phyloP scores from a whole-genome alignment of 2,113 vertebrate genomes.

The Laticauda laticaudata region DNA sequence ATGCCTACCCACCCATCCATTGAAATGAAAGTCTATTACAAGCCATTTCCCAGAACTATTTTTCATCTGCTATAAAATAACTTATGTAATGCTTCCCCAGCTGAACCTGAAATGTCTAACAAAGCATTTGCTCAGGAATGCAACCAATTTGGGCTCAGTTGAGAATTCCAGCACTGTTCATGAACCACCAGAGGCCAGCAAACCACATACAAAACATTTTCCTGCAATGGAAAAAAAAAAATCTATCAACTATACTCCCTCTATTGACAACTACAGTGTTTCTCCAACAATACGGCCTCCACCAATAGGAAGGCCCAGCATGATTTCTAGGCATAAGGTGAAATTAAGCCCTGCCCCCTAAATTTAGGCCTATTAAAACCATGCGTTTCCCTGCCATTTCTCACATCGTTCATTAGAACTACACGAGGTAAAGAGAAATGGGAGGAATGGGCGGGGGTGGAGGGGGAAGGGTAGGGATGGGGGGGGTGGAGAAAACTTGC shows the following conservation, averaged over 20 bases:
- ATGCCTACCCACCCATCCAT: not conserved
- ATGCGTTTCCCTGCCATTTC: too few relatives aligned
- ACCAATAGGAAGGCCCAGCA: too few relatives aligned
- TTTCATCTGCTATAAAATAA: slow-evolving; percentile 42
- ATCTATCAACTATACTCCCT: not conserved
- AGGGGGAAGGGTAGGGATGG: too few relatives aligned
- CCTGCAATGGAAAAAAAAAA: not conserved
- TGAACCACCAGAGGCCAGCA: slow-evolving; percentile 24
- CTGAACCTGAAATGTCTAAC: slow-evolving; percentile 49
- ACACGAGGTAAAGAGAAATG: too few relatives aligned
- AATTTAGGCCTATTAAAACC: too few relatives aligned
- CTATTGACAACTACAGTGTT: not conserved
- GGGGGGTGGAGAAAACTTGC: too few relatives aligned
- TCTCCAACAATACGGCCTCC: too few relatives aligned
- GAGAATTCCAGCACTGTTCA: accelerated
- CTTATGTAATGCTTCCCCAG: slow-evolving; percentile 55
- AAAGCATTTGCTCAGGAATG: slow-evolving; percentile 19
- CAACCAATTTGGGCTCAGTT: accelerated
- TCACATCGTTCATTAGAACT: too few relatives aligned
- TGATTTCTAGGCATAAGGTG: too few relatives aligned
- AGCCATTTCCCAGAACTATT: slow-evolving; percentile 53
- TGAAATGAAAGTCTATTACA: slow-evolving; percentile 46
- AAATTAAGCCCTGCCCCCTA: too few relatives aligned
- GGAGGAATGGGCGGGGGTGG: too few relatives aligned
- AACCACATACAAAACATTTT: not conserved